phyloP scores from a whole-genome alignment of 1,140 invertebrate species.

The Aleiodes sp. region DNA sequence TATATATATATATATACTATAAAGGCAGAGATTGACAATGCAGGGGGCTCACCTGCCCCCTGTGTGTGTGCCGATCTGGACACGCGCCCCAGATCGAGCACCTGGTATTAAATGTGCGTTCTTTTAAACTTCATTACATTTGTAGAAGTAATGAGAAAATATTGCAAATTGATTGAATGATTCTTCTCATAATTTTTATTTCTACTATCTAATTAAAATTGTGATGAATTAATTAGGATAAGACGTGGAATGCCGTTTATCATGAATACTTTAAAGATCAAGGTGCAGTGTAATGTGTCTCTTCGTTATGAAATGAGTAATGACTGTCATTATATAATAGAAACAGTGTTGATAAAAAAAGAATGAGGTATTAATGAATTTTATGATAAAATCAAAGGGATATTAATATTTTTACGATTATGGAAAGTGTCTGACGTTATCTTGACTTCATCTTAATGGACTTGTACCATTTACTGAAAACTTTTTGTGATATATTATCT shows the following conservation, averaged over 20 bases:
- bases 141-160: too few relatives aligned
- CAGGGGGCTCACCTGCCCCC: constrained; percentile 66
- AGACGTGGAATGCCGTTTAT: constrained; percentile 30
- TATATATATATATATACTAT: constrained; percentile 35
- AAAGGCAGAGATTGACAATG: constrained; percentile 63
- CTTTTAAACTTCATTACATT: too few relatives aligned
- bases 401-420: neutral
- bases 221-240: constrained; percentile 37
- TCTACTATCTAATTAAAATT: neutral
- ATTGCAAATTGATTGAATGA: too few relatives aligned
- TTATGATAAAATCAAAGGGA: too few relatives aligned
- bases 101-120: constrained; percentile 51
- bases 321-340: constrained; percentile 7
- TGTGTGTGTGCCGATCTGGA: constrained; percentile 51
- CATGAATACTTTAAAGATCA: constrained; percentile 28
- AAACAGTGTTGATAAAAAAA: neutral
- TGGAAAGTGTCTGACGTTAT: neutral
- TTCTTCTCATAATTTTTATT: neutral
- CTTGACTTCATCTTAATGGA: neutral
- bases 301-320: neutral
- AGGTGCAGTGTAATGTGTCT: constrained; percentile 28
- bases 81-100: constrained; percentile 61
- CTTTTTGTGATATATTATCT: neutral
- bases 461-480: neutral
- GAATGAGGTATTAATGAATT: too few relatives aligned